Base-by-base conservation (phyloP, 2,888 invertebrate species). In the Elysia crispata region DNA sequence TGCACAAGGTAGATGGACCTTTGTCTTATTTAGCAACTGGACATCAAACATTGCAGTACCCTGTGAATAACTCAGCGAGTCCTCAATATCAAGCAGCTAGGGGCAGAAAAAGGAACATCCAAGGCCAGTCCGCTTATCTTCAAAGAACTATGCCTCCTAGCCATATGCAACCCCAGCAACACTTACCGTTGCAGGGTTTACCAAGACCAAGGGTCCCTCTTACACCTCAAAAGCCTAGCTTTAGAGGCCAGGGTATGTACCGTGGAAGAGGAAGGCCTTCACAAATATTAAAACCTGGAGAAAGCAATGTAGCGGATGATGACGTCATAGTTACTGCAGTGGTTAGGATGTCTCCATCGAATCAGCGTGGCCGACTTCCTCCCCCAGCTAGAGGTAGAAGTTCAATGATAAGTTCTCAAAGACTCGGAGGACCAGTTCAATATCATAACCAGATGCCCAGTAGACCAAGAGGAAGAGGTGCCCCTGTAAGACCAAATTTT, bases 301-400 rank as follows among this genome's bases (percentile, higher is more conserved):
- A 5, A 23, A 5, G 60, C 20, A 60, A 60, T 60, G n/a, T 18
- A 8, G 79, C 64, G 23, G 80, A 80, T 72, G 80, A 76, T 54
- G 76, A 76, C 72, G 80, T 80, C 8, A 80, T 77, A 64, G 64
- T 77, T n/a, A 77, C 76, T 25, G 76, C 80, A 33, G 76, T 76
- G 13, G 62, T 60, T 20, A 67, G 73, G 23, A 23, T 28, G 8
- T 11, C 66, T 50, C 50, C 70, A 18, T n/a, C 31, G 30, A 60
- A 60, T 18, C 60, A 20, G 23, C 20, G 60, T 6, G 60, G 60
- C 23, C 20, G 60, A 60, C 60, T 18, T 20, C n/a, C n/a, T 60
- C n/a, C n/a, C 60, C 20, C n/a, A 23, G 60, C 60, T 23, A 60
- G 60, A 23, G 20, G 23, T 23, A 60, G 60, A 23, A 23, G 15